Base-by-base conservation (phyloP, 2,797 vertebrate genomes). In the Esox masquinongy region DNA sequence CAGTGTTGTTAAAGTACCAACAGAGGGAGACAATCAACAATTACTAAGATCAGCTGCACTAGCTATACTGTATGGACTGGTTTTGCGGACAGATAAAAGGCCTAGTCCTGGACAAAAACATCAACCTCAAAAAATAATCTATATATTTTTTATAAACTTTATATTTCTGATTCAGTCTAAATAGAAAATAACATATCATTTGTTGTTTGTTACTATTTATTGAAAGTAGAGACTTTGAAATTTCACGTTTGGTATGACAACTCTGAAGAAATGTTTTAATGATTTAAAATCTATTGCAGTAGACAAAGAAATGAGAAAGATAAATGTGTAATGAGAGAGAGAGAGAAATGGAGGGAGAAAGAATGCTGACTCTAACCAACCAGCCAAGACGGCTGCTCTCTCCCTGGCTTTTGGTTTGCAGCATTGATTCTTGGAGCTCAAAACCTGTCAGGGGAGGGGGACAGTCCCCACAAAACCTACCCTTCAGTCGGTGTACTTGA, bases 21-120 rank as follows among this genome's bases (percentile, higher is more conserved):
- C 78, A 92, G 92, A 92, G 90, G 92, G 92, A 87, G 90, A 84
- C 88, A 85, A 68, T 26, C 72, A 79, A 77, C 85, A 85, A 84
- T 83, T 74, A 78, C 78, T 72, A 70, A 74, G 49, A 70, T 64
- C 26, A 34, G 36, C 68, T 16, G 64, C 16, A 68, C 29, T 64
- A 49, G 36, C 24, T 39, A 72, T 9, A 43, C n/a, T 53, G 63
- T 73, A 66, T 24, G 17, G 63, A 67, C n/a, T 6, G 5, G 39
- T 43, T 43, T 43, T 43, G 39, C 39, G 39, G 39, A 43, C 39
- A 43, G 5, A 43, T 2, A 6, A 6, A 43, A 43, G 5, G 5
- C 39, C 39, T 43, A 43, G 39, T 43, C 39, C 39, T 43, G 39
- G 39, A 43, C 39, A 31, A 43, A 43, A 43, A 6, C 39, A 43